A percentile compares a stretch with the other conserved stretches of the same genome.
phyloP scores from a whole-genome alignment of 2,888 invertebrate species.

The Eupithecia insigniata region DNA sequence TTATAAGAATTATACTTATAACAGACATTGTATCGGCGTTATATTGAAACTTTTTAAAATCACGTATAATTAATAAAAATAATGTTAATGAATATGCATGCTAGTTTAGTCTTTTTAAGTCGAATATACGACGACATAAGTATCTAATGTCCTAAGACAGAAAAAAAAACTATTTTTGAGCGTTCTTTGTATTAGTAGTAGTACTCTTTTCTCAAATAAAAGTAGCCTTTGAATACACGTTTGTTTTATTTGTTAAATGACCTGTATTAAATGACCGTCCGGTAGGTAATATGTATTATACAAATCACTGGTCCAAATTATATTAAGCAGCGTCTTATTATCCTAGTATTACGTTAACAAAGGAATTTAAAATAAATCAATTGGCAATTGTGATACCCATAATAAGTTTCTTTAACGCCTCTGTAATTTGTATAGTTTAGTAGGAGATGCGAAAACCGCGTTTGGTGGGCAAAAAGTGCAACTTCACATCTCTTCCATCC shows the following conservation, averaged over 20 bases:
- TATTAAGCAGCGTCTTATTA: no score
- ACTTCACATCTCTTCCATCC: no score
- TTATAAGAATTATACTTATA: not conserved
- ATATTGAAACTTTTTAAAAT: not conserved
- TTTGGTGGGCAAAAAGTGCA: no score
- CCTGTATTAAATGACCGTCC: not conserved
- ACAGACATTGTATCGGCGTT: not conserved
- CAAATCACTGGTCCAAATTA: not conserved
- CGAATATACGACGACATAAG: not conserved
- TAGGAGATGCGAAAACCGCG: no score
- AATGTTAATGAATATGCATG: no score
- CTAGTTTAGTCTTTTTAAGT: not conserved
- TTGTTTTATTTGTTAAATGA: not conserved
- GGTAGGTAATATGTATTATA: not conserved
- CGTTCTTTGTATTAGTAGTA: not conserved
- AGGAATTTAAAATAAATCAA: no score
- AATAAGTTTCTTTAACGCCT: no score
- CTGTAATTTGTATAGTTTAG: no score
- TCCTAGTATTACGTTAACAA: no score
- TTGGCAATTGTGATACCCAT: no score
- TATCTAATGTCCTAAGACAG: not conserved
- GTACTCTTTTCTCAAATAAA: not conserved
- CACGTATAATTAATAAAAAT: no score
- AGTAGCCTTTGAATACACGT: not conserved
- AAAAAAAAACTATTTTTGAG: not conserved